Conservation (phyloP, 1,140 invertebrate species). For the Sminthurinus signatus region DNA sequence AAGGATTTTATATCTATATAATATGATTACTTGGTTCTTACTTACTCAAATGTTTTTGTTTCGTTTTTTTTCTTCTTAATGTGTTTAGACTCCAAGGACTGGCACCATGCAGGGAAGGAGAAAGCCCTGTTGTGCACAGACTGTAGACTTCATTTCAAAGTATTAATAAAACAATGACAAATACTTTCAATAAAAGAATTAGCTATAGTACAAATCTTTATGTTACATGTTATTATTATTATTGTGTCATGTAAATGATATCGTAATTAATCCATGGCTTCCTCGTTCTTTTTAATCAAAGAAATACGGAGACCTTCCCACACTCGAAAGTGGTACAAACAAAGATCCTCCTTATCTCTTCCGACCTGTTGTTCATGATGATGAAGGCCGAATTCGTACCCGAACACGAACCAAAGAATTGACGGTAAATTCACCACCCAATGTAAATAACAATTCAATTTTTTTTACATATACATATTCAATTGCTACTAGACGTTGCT, state of each 20-base stretch:
- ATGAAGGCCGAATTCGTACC: constrained; percentile 77
- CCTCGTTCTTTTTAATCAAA: too few relatives aligned
- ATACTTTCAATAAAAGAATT: too few relatives aligned
- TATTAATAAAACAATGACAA: too few relatives aligned
- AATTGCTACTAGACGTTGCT: too few relatives aligned
- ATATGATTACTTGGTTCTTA: not conserved
- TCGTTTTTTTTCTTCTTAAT: constrained; percentile 9
- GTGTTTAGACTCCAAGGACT: constrained; percentile 63
- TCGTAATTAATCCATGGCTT: too few relatives aligned
- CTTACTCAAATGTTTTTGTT: constrained; percentile 9
- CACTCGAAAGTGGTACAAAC: constrained; percentile 46
- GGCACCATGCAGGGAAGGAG: constrained; percentile 72
- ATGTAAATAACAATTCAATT: constrained; percentile 23
- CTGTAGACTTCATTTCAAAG: constrained; percentile 65
- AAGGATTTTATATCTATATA: too few relatives aligned
- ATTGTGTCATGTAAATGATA: too few relatives aligned
- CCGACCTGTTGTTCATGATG: constrained; percentile 58
- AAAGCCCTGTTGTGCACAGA: constrained; percentile 69
- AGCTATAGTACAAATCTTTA: too few relatives aligned
- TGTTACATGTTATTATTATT: too few relatives aligned
- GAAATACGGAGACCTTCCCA: constrained; percentile 72
- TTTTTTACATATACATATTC: not conserved
- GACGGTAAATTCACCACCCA: constrained; percentile 44
- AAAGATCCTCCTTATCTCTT: constrained; percentile 59
- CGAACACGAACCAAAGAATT: constrained; percentile 74